Conservation (phyloP, 2,113 vertebrate species). For the Sturnira hondurensis region DNA sequence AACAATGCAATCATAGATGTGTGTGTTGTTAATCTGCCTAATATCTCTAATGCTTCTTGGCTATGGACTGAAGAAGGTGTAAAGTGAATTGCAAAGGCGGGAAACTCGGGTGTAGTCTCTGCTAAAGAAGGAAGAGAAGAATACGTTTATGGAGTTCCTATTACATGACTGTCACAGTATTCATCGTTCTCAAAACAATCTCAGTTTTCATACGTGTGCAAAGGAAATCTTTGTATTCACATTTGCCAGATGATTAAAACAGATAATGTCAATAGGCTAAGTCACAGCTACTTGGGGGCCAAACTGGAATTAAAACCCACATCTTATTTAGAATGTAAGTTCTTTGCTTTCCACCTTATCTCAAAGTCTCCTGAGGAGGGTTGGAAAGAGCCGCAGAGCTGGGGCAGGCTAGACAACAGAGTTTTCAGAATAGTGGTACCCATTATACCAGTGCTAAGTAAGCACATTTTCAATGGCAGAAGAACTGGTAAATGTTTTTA, state of each 20-base stretch:
- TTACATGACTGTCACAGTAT: neutral
- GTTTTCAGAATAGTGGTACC: neutral
- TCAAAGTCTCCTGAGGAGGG: neutral
- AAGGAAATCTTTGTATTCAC: neutral
- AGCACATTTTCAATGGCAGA: neutral
- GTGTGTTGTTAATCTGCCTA: neutral
- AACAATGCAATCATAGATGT: neutral
- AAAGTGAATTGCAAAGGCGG: neutral
- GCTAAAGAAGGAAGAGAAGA: neutral
- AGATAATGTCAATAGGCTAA: neutral
- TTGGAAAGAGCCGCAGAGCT: neutral
- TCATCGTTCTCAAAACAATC: neutral
- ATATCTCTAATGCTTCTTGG: neutral
- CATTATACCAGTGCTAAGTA: neutral
- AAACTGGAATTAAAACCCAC: neutral
- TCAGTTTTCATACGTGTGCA: neutral
- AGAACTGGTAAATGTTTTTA: neutral
- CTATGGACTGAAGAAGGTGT: neutral
- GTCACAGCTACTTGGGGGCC: neutral
- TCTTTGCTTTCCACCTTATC: neutral
- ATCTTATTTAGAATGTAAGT: neutral
- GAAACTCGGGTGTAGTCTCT: neutral
- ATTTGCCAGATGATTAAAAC: neutral
- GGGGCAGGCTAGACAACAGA: neutral
- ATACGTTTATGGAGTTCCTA: neutral